Evolutionary conservation across 2,797 vertebrate species (phyloP), one percentile per base, ranked within the genome.

Genomic region (Hipposideros larvatus): DNA sequence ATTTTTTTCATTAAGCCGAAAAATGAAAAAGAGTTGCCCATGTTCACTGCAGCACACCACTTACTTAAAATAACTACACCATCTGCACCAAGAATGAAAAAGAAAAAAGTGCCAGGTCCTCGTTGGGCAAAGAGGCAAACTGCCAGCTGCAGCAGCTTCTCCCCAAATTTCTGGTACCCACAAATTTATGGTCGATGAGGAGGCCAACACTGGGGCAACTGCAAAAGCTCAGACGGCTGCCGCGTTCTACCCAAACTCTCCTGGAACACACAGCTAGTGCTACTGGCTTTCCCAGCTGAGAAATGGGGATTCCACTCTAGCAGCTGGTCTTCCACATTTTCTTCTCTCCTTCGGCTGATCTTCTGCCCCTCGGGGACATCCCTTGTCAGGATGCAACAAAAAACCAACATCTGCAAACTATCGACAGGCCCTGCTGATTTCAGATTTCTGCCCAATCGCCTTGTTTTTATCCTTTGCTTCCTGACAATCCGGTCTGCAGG

Each of bases 21-120:
- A 96, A 95, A 97, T 96, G 93, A 87, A 94, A 96, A 95, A 93
- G 68, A 97, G 66, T 79, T 68, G 96, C 85, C 95, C 95, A 83
- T 97, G 97, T 98, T 95, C 98, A 98, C 89, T 88, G 88, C 48
- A 98, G 96, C 96, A 96, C 77, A 97, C 95, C 97, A 96, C 97
- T 98, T 97, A 97, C 97, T 98, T 98, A 96, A 97, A 97, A 98
- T 89, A 97, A 94, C 97, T 78, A 46, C 0, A 96, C 97, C 98
- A 98, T 98, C 97, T 98, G 97, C 86, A 91, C 93, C 85, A 92
- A 91, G 83, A 94, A 96, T 66, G 48, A 55, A 93, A 66, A 28
- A 57, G 51, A 75, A 31, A 46, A 46, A 70, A n/a, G 88, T 48
- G 34, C 41, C 84, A 79, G 79, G 91, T 46, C 71, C 79, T 91